phyloP scores from a whole-genome alignment of 37 sponge, comb jelly and placozoan species.

The Aplysina aerophoba region DNA sequence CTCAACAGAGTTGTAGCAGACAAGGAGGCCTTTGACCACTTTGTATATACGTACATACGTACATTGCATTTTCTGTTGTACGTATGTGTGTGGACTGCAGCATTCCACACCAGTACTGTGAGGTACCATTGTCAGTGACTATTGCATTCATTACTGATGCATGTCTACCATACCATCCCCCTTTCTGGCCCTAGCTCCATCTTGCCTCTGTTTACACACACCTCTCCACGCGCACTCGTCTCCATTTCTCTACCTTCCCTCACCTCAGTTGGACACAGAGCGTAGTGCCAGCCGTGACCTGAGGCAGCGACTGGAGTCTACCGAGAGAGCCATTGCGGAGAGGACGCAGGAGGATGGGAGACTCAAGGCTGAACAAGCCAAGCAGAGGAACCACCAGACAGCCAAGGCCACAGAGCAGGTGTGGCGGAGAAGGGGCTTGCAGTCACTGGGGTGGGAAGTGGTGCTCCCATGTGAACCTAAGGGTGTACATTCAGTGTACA shows the following conservation, averaged over 20 bases:
- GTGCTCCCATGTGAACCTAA: too few species aligned
- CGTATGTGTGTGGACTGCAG: too few species aligned
- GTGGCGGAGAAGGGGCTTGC: too few species aligned
- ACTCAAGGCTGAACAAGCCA: not conserved
- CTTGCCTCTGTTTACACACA: not conserved
- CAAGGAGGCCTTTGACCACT: not conserved
- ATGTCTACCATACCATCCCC: too few species aligned
- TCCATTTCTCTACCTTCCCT: not conserved
- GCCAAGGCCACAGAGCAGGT: not conserved
- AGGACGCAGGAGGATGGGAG: not conserved
- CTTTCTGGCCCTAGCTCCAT: too few species aligned
- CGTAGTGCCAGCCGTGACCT: not conserved
- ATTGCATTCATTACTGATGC: too few species aligned
- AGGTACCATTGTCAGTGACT: too few species aligned
- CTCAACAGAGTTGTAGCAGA: too few species aligned
- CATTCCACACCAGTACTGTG: too few species aligned
- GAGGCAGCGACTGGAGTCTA: not conserved
- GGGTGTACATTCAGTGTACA: too few species aligned
- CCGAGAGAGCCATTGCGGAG: not conserved
- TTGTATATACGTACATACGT: not conserved
- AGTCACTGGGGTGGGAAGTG: too few species aligned
- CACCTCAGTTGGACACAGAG: conserved; percentile 5
- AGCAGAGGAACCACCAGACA: not conserved
- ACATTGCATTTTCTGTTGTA: not conserved
- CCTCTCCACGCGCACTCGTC: too few species aligned